Base-by-base conservation (phyloP, 2,888 invertebrate genomes). In the Zygaena filipendulae region DNA sequence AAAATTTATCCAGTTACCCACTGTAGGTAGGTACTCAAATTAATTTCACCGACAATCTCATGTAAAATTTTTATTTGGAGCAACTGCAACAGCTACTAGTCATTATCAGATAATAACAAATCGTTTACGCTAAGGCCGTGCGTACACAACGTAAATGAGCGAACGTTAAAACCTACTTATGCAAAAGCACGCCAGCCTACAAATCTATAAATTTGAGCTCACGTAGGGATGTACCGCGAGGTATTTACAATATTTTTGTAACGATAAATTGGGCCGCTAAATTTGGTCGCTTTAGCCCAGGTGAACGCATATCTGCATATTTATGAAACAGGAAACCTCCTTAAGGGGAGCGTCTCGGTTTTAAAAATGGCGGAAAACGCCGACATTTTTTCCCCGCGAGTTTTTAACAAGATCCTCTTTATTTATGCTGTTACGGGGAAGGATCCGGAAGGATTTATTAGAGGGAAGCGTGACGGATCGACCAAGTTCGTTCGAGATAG, bases 291-390 rank as follows among this genome's bases (percentile, higher is more conserved):
- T 64, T 68, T 64, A 61, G 56, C 67, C 64, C 75, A 79, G 75
- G 77, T 77, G 74, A 75, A 61, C 59, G 69, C 61, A 74, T 74
- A 75, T 75, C 75, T 77, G 70, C 72, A 77, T 77, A 77, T 77
- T 75, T 79, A 79, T 74, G 70, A 63, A 66, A 69, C 66, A 61
- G 61, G 60, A 67, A 68, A 59, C 60, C 62, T 45, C 42, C 49
- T 69, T 63, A 61, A 67, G 68, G 74, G 70, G 70, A 64, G 64
- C 59, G 56, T 56, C 60, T 62, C 53, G 58, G 52, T 57, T 61
- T 58, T 68, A 67, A 75, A 72, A 72, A 68, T 58, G 64, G 60
- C 59, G 66, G 67, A 60, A 71, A 74, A 69, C 63, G 57, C 60
- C 51, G 57, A 57, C 57, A 60, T 67, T 61, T 68, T 56, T 52